A percentile compares a stretch with the other conserved stretches of the same genome.
These are phyloP conservation scores for Otis tarda DNA, from an alignment of 2,113 vertebrate species.

Conservation along the genomic window DNA sequence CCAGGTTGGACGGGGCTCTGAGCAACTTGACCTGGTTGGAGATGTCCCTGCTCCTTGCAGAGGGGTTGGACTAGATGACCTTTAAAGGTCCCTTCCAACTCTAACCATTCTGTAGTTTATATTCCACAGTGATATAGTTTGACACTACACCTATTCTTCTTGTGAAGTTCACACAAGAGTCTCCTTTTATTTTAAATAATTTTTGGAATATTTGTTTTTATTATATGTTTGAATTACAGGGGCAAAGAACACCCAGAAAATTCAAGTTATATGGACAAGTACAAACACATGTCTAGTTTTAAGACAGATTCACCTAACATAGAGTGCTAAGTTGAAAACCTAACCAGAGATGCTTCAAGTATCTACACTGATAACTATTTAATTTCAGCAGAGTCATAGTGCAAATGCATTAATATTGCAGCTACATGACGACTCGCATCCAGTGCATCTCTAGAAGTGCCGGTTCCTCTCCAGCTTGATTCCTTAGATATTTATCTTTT, in stretches of 20 bases:
- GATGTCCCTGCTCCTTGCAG: no score
- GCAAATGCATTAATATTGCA: not conserved
- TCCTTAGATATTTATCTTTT: not conserved
- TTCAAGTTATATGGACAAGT: not conserved
- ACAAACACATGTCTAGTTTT: not conserved
- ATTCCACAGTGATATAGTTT: not conserved
- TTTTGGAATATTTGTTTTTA: not conserved
- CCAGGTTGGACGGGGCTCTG: no score
- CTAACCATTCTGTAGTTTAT: no score
- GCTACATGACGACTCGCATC: not conserved
- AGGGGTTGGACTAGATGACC: no score
- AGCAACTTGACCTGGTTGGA: no score
- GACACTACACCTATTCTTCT: not conserved
- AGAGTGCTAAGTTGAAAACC: not conserved
- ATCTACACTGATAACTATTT: not conserved
- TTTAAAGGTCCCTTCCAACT: no score
- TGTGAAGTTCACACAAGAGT: not conserved
- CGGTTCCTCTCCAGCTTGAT: not conserved
- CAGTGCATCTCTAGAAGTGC: not conserved
- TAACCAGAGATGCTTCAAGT: not conserved
- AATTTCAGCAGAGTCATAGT: not conserved
- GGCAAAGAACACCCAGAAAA: not conserved
- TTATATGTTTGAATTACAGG: accelerated
- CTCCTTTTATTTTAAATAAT: not conserved
- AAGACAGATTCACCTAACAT: not conserved